A percentile compares a stretch with the other conserved stretches of the same genome.
Conservation (phyloP, 2,113 vertebrate species). For the Chamaea fasciata region DNA sequence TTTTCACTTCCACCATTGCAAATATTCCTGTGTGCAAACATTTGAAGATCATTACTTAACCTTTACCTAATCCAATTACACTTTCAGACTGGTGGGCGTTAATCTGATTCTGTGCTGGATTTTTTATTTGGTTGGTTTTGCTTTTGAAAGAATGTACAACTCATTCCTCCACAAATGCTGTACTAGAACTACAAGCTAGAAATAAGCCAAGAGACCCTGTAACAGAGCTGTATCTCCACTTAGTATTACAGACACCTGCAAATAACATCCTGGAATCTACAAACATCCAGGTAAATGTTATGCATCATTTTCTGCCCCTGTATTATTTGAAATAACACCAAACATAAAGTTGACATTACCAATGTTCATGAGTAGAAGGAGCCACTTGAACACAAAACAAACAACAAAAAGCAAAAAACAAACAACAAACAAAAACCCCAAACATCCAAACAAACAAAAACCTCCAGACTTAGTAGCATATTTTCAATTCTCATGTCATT, state of each 20-base stretch:
- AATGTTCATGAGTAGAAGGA: neutral
- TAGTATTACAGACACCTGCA: neutral
- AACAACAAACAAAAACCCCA: neutral
- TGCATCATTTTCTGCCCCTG: neutral
- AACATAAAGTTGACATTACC: neutral
- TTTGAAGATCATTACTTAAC: neutral
- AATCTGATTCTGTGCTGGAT: neutral
- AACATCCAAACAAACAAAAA: neutral
- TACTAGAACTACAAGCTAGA: neutral
- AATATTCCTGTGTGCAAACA: neutral
- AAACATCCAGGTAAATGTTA: neutral
- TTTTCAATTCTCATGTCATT: neutral
- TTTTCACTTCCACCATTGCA: neutral
- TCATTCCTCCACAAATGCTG: neutral
- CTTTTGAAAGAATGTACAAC: neutral
- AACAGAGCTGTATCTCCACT: neutral
- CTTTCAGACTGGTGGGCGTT: neutral
- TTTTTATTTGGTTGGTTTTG: neutral
- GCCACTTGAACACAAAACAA: neutral
- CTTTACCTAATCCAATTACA: neutral
- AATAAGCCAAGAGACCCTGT: neutral
- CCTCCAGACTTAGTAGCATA: accelerated
- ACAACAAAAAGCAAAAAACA: neutral
- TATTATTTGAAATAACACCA: neutral
- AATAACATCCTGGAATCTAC: neutral